Evolutionary conservation across 2,888 invertebrate species (phyloP).

Genomic region (Sarcophaga carnaria): DNA sequence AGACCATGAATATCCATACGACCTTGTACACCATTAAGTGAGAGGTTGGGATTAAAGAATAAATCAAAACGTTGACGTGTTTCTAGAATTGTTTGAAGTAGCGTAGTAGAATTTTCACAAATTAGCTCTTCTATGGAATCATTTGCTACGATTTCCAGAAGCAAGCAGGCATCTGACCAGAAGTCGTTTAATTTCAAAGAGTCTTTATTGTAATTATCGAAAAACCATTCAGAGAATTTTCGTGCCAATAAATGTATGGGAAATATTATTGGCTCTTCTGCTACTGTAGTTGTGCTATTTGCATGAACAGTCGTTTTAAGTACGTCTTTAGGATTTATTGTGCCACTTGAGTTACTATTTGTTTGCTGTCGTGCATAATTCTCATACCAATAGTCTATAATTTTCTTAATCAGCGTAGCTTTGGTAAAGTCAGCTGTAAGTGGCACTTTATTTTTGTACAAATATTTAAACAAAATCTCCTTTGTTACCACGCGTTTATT

Average conservation of each 20-base stretch:
- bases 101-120: slow-evolving; percentile 71
- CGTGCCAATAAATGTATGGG: slow-evolving; percentile 82
- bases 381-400: slow-evolving; percentile 82
- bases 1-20: slow-evolving; percentile 85
- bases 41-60: slow-evolving; percentile 85
- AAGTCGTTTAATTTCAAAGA: slow-evolving; percentile 83
- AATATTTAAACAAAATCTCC: slow-evolving; percentile 83
- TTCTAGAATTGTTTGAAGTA: slow-evolving; percentile 79
- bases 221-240: slow-evolving; percentile 85
- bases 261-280: slow-evolving; percentile 70
- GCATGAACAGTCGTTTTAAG: too few species aligned
- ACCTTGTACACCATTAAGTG: slow-evolving; percentile 84
- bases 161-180: slow-evolving; percentile 82
- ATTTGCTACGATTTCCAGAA: slow-evolving; percentile 74
- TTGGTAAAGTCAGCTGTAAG: slow-evolving; percentile 83
- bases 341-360: background rate
- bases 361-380: background rate
- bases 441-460: slow-evolving; percentile 82
- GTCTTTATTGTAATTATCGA: slow-evolving; percentile 80
- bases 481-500: slow-evolving; percentile 83
- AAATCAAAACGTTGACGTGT: slow-evolving; percentile 82
- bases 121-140: slow-evolving; percentile 73
- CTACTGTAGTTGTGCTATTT: background rate
- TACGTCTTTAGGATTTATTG: too few species aligned
- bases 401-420: slow-evolving; percentile 82